Evolutionary conservation across 2,113 vertebrate species (phyloP), one percentile per base, ranked within the genome.

Genomic region (Psittacara wagleri): DNA sequence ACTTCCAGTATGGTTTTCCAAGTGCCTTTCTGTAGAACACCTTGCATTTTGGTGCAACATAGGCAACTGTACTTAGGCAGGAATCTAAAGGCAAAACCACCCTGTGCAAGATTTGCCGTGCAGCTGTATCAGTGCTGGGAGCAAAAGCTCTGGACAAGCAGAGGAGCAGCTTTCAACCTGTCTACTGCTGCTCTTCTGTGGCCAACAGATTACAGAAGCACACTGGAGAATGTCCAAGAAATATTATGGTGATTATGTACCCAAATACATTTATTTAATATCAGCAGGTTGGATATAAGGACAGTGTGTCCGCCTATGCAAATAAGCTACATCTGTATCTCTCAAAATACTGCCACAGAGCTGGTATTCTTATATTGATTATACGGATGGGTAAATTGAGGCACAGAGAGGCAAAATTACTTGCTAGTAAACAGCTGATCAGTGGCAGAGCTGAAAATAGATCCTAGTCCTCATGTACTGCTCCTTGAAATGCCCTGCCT

Each of bases 351-450:
- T 95, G 86, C 59, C 80, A 66, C 79, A 83, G 87, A 90, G 55
- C 76, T 70, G 57, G 59, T 74, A 86, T 70, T 85, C 59, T 86
- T 78, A 46, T n/a, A 54, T 68, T n/a, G n/a, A 22, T 88, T 80
- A 83, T 63, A 93, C 17, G 74, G 49, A 48, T 41, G 76, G 76
- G 62, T 75, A 92, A 94, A 94, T 4, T 77, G 94, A 96, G 92
- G 91, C 95, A 96, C 91, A 63, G 80, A 94, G 69, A 89, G 39
- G 83, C 59, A 90, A 83, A 95, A 78, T 88, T 44, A 61, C 54
- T 88, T 86, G 72, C 83, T 85, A 86, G 77, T 88, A 91, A 95
- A 76, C n/a, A 81, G 59, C 79, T 81, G 52, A 29, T 59, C 62
- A 86, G 44, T 52, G 51, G 66, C 79, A 87, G 68, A 86, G 25